A percentile compares a stretch with the other conserved stretches of the same genome.
phyloP scores from a whole-genome alignment of 2,888 invertebrate genomes.

The Metacarcinus magister region DNA sequence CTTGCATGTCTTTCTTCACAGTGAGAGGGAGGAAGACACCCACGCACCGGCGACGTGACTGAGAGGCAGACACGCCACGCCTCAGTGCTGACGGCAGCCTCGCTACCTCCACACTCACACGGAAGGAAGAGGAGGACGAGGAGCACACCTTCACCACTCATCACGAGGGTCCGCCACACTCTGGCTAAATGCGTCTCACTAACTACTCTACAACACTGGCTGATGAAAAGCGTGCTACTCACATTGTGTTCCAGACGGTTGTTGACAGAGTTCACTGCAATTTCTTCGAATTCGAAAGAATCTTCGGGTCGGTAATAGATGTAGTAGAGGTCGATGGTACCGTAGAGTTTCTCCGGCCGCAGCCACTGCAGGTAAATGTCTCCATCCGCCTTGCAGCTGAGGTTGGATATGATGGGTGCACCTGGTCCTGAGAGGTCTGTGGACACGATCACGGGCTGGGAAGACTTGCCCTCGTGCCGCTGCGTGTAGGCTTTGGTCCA shows the following conservation, averaged over 20 bases:
- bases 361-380: conserved; percentile 94
- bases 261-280: conserved; percentile 83
- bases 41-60: neutral
- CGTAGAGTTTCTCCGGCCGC: conserved; percentile 90
- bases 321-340: conserved; percentile 92
- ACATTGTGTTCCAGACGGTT: conserved; percentile 83
- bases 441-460: conserved; percentile 90
- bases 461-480: conserved; percentile 91
- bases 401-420: conserved; percentile 91
- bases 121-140: neutral
- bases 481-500: conserved; percentile 93
- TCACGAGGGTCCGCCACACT: neutral
- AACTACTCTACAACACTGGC: neutral
- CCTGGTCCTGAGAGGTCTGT: conserved; percentile 93
- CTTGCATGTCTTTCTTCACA: neutral
- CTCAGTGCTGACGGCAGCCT: neutral
- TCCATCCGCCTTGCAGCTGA: conserved; percentile 92
- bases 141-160: neutral
- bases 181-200: neutral
- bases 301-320: conserved; percentile 87
- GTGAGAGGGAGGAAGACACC: neutral
- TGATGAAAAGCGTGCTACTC: conserved; percentile 42
- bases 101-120: neutral
- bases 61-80: neutral
- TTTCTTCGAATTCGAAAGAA: conserved; percentile 84